Evolutionary conservation across 30 jellyfish, hydroid and myxozoan genomes (phyloP), one percentile per base, ranked within the genome.

Genomic region (Hydractinia symbiolongicarpus): DNA sequence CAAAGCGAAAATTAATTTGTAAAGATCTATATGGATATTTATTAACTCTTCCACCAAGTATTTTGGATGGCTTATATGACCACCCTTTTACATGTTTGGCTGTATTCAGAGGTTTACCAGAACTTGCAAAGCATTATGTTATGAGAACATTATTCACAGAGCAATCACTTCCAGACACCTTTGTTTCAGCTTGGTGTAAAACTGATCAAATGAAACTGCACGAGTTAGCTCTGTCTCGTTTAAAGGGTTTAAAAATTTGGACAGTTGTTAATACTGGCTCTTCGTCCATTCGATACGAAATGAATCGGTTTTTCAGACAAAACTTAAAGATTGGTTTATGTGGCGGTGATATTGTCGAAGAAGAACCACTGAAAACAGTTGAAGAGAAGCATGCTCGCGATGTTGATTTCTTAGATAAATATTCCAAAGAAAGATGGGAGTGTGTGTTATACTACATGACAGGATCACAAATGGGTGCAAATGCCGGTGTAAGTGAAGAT

Each of bases 341-440:
- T 77, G 98, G 98, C 50, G 98, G 98, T 15, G 98, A 96, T 14
- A 58, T 66, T 30, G 78, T 50, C 15, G 90, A 79, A 72, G 93
- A 93, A 62, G 96, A 88, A 71, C 95, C 98, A 19, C n/a, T 95
- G 51, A 87, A 93, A 75, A 78, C 84, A 71, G 98, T 95, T 13
- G 98, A 93, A 77, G 98, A 93, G 61, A 93, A 82, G 77, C 98
- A 93, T 74, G 91, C 97, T 68, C 75, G 99, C 54, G 99, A 88
- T 88, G 95, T 85, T 3, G 83, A 84, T 10, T 94, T 88, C 64
- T 82, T 94, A 5, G 96, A 88, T 49, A 94, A 84, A 49, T 94
- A 94, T 88, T 92, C 99, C 20, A 88, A 94, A 84, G 97, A 88
- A 73, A 71, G 99, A 66, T 94, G 99, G 99, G 97, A 94, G 68